Base-by-base conservation (phyloP, 2,888 invertebrate species). In the Protodeltote pygarga region DNA sequence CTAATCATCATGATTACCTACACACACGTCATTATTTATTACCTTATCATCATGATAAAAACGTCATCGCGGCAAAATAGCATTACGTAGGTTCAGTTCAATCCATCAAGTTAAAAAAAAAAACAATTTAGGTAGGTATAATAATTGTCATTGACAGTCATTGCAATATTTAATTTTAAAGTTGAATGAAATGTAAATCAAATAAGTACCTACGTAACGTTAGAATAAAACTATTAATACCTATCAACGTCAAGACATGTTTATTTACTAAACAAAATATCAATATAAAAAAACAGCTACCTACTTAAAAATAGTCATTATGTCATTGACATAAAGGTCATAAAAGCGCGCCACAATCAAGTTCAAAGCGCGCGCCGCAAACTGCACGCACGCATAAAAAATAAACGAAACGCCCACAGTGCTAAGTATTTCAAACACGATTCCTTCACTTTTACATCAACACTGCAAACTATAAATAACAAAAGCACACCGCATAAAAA, bases 391-490 rank as follows among this genome's bases (percentile, higher is more conserved):
- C 33, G 8, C 32, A 20, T 28, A 37, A 59, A 33, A 59, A 58
- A 19, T 34, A 13, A 4, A 21, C 13, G n/a, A n/a, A 25, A 13
- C 33, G 20, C 6, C 11, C 23, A 42, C 17, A 28, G 10, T 28
- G 11, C 19, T 25, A n/a, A n/a, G n/a, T n/a, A 3, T 16, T 35
- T 13, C 3, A 53, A 39, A 32, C 40, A 33, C 4, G 46, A 35
- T 53, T 28, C 21, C 16, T 28, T 24, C 9, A 49, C 38, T 17
- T 14, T 24, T 27, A 41, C 23, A 39, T 42, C 29, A 37, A 23
- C 33, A 38, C 52, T 40, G 37, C 31, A 40, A 38, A 16, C 46
- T 57, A 54, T 46, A 54, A 50, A 60, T 64, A 65, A 51, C 47
- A 57, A 38, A 44, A 39, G 13, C 29, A 16, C 39, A 31, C 3